Base-by-base conservation (phyloP, 2,888 invertebrate species). In the Ectemnius lituratus region DNA sequence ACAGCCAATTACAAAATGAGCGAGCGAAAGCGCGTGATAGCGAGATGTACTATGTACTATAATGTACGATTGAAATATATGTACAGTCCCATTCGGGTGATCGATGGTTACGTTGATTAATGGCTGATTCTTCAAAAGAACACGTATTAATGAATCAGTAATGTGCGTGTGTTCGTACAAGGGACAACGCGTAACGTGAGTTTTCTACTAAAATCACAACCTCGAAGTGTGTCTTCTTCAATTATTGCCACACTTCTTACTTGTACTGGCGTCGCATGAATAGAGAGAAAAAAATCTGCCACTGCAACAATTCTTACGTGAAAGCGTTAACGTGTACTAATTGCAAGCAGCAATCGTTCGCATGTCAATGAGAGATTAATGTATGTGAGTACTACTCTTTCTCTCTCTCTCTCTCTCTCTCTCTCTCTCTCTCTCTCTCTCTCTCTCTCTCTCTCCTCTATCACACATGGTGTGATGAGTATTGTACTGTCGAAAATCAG, bases 261-360 rank as follows among this genome's bases (percentile, higher is more conserved):
- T 65, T 82, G 84, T 84, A 83, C 79, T 73, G 76, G 83, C 78
- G 75, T 69, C 80, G 81, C 79, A 68, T 65, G 66, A 75, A 71
- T 68, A 72, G 65, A 72, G 68, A 63, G 60, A 70, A 60, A 69
- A 62, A 70, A 67, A 71, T 76, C 73, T 76, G 75, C 85, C 80
- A 86, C 80, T 85, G 84, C 83, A 85, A 84, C 87, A 86, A 87
- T 83, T 23, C 88, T 87, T 88, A 84, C 79, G 80, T 37, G 37
- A 37, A 89, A 89, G 89, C 88, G 82, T 86, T 85, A 88, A 85
- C 82, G 76, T 69, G 71, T 81, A 68, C 60, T 78, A 69, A 70
- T 75, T 62, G 28, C 16, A 87, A 88, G 88, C 88, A 85, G 85
- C 85, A 73, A 65, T 84, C 84, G 80, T 82, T 87, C 84, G 85